These are phyloP conservation scores for Columba livia DNA, from an alignment of 2,113 vertebrate genomes.

Conservation along the genomic window DNA sequence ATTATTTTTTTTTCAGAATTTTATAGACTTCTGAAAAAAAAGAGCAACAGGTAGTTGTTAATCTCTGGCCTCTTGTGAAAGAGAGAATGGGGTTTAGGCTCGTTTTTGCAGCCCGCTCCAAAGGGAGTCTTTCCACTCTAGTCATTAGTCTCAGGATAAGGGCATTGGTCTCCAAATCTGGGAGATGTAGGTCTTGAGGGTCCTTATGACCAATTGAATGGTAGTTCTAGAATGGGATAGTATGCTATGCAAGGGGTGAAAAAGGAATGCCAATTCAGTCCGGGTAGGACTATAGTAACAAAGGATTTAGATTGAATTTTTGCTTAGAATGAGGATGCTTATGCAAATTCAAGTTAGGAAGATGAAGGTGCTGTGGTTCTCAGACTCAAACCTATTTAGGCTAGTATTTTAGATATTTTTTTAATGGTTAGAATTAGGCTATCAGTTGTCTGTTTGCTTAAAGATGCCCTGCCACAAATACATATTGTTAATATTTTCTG, in stretches of 20 bases:
- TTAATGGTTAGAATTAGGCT: not conserved
- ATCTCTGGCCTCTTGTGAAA: not conserved
- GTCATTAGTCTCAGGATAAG: not conserved
- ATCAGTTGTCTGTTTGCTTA: not conserved
- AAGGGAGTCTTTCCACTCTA: not conserved
- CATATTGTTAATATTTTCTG: not conserved
- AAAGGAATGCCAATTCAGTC: not conserved
- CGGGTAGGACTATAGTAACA: not conserved
- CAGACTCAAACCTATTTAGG: not conserved
- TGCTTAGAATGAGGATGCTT: not conserved
- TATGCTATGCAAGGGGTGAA: not conserved
- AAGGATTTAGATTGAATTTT: not conserved
- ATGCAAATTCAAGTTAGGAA: not conserved
- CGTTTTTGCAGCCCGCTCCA: not conserved
- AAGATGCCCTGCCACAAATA: not conserved
- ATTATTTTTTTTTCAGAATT: not conserved
- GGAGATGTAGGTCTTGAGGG: not conserved
- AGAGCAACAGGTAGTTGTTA: not conserved
- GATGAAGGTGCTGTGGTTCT: not conserved
- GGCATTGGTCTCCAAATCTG: not conserved
- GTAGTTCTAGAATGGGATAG: not conserved
- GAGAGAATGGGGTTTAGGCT: not conserved
- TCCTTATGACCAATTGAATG: not conserved
- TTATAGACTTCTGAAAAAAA: not conserved
- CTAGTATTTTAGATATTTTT: not conserved